phyloP scores from a whole-genome alignment of 2,113 vertebrate genomes.

The Callopanchax toddi region DNA sequence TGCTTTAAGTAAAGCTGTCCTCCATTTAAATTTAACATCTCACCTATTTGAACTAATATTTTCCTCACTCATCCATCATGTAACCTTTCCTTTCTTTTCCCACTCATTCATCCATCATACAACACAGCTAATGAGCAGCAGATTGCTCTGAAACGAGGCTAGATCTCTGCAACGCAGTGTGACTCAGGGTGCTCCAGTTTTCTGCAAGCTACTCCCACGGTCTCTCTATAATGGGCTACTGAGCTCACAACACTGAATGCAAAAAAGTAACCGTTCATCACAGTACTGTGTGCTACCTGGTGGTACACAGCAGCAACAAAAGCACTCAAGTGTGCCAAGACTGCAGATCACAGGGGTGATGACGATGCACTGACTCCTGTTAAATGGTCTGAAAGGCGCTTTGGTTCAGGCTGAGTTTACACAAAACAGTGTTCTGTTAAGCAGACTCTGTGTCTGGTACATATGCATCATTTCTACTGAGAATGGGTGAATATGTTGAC shows the following conservation, averaged over 20 bases:
- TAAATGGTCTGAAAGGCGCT: constrained; percentile 10
- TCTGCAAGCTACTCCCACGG: constrained; percentile 37
- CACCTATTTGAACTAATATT: constrained; percentile 15
- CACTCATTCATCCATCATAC: constrained; percentile 42
- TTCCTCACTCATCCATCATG: constrained; percentile 4
- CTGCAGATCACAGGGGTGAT: constrained; percentile 22
- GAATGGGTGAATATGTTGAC: background rate
- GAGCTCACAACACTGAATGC: constrained; percentile 20
- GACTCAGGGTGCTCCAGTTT: constrained; percentile 59
- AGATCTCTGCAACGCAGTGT: constrained; percentile 36
- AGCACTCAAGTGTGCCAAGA: constrained; percentile 3
- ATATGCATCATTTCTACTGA: background rate
- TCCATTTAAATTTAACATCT: background rate
- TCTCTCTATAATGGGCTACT: constrained; percentile 16
- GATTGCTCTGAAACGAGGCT: constrained; percentile 37
- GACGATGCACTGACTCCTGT: constrained; percentile 18
- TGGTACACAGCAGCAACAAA: background rate
- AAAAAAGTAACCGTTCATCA: background rate
- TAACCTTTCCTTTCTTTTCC: constrained; percentile 19
- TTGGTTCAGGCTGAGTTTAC: constrained; percentile 9
- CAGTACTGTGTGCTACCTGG: background rate
- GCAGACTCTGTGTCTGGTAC: background rate
- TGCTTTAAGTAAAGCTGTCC: too few species aligned
- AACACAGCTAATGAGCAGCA: constrained; percentile 35
- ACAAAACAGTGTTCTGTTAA: constrained; percentile 4